Conservation (phyloP, 1,140 invertebrate genomes). For the Heliconius hewitsoni region DNA sequence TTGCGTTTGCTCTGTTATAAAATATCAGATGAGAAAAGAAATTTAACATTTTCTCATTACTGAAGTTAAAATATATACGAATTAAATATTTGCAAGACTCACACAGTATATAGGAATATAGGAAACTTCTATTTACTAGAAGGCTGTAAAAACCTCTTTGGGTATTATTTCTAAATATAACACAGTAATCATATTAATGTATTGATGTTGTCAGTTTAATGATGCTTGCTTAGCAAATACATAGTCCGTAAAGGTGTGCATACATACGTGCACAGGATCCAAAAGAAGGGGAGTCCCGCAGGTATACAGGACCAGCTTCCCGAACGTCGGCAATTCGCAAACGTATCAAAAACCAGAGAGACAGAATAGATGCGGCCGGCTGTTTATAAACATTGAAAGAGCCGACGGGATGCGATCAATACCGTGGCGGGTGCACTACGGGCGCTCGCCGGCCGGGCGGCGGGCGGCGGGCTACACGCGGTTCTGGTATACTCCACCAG, state of each 20-base stretch:
- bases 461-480: constrained; percentile 52
- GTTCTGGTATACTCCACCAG: constrained; percentile 42
- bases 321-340: constrained; percentile 44
- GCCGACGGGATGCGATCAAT: constrained; percentile 69
- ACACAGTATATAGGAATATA: not conserved
- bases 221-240: constrained; percentile 33
- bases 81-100: not conserved
- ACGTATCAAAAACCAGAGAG: constrained; percentile 70
- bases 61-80: not conserved
- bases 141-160: not conserved
- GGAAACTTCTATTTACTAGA: not conserved
- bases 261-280: constrained; percentile 66
- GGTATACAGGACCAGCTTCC: constrained; percentile 57
- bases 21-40: not conserved
- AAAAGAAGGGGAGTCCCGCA: constrained; percentile 45
- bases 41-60: not conserved
- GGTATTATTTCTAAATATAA: constrained; percentile 35
- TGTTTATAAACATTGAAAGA: constrained; percentile 79
- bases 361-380: constrained; percentile 68
- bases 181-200: constrained; percentile 26
- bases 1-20: not conserved
- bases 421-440: constrained; percentile 56
- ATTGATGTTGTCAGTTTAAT: constrained; percentile 38
- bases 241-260: constrained; percentile 50
- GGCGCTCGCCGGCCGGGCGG: constrained; percentile 42